Conservation (phyloP, 2,113 vertebrate species). For the Caranx ignobilis region DNA sequence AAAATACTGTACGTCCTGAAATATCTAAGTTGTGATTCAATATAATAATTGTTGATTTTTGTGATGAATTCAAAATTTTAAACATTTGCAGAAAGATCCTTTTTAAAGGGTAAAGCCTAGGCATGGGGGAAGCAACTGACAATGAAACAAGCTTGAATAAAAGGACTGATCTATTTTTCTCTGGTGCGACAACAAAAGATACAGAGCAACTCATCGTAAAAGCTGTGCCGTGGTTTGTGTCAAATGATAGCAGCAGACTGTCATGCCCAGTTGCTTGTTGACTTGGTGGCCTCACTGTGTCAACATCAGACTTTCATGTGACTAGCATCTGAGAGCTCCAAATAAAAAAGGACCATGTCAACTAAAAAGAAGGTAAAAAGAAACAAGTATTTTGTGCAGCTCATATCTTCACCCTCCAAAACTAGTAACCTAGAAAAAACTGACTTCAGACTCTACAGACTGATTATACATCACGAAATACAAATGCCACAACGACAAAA, state of each 20-base stretch:
- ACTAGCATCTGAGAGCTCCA: conserved; percentile 34
- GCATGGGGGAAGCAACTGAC: background rate
- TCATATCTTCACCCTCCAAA: conserved; percentile 25
- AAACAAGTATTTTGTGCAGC: conserved; percentile 1
- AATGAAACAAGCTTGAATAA: background rate
- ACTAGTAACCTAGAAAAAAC: conserved; percentile 34
- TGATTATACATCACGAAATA: conserved; percentile 58
- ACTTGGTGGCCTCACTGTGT: conserved; percentile 16
- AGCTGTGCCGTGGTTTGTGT: conserved; percentile 34
- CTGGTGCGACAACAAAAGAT: conserved; percentile 9
- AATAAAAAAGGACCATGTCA: conserved; percentile 31
- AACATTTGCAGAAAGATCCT: conserved; percentile 3
- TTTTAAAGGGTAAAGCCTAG: conserved; percentile 24
- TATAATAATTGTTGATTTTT: background rate
- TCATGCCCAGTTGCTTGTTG: conserved; percentile 18
- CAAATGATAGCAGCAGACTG: conserved; percentile 29
- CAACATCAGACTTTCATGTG: conserved; percentile 51
- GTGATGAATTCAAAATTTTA: conserved; percentile 15
- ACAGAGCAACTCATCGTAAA: conserved; percentile 18
- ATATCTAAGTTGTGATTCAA: background rate
- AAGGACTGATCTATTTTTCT: background rate
- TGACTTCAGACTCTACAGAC: conserved; percentile 56
- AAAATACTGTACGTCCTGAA: background rate
- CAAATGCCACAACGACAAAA: conserved; percentile 57
- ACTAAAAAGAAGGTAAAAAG: conserved; percentile 35